These are phyloP conservation scores for Bombus soroeensis DNA, from an alignment of 1,140 invertebrate species.

Conservation along the genomic window DNA sequence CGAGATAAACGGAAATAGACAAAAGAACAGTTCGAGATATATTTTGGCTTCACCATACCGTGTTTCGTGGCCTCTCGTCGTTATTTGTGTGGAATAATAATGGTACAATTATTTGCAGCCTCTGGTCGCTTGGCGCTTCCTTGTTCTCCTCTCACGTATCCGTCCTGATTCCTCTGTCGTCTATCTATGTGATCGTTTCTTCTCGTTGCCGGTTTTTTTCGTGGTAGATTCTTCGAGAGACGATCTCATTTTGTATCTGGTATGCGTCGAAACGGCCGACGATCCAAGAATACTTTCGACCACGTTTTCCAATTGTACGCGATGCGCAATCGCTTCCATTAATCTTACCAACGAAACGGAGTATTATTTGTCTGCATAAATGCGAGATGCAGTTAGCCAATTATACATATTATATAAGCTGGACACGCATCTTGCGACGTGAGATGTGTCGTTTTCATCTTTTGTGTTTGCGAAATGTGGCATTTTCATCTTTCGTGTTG, in stretches of 20 bases:
- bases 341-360: too few relatives aligned
- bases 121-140: conserved; percentile 74
- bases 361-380: not conserved
- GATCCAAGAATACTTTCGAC: not conserved
- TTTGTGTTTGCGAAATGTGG: too few relatives aligned
- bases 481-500: not conserved
- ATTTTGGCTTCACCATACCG: not conserved
- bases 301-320: not conserved
- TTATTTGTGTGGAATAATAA: conserved; percentile 74
- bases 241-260: not conserved
- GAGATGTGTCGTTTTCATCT: not conserved
- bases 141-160: conserved; percentile 3
- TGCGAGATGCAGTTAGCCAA: not conserved
- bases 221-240: not conserved
- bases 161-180: not conserved
- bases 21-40: not conserved
- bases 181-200: not conserved
- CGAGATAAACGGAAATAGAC: conserved; percentile 13
- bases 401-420: not conserved
- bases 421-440: not conserved
- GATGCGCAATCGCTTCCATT: not conserved
- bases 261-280: not conserved
- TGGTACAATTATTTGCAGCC: conserved; percentile 79
- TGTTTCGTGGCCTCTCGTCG: conserved; percentile 20
- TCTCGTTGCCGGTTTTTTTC: not conserved